Conservation (phyloP, 1,140 invertebrate species). For the Steinernema khuongi region DNA sequence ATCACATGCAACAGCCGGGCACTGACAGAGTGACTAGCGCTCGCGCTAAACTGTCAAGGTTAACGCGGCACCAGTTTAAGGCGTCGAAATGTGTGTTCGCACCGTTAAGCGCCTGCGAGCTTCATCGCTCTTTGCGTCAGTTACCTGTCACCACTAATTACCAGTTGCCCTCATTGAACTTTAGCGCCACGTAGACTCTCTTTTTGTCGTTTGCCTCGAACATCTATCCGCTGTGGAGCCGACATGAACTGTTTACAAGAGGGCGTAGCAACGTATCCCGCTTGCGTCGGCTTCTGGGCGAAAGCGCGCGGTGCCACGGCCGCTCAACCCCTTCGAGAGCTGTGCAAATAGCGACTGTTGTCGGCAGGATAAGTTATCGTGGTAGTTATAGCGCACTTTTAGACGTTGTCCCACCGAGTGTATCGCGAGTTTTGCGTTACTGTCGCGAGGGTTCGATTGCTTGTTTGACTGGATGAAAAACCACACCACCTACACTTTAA, state of each 20-base stretch:
- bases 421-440: background rate
- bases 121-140: background rate
- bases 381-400: background rate
- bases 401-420: background rate
- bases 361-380: background rate
- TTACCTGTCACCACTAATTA: constrained; percentile 10
- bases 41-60: constrained; percentile 9
- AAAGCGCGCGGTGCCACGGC: background rate
- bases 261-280: background rate
- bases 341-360: background rate
- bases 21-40: background rate
- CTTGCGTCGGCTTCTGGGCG: background rate
- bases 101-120: background rate
- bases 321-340: background rate
- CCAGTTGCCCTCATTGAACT: background rate
- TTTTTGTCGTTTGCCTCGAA: background rate
- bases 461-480: too few relatives aligned
- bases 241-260: background rate
- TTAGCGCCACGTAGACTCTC: background rate
- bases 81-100: background rate
- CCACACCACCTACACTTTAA: too few relatives aligned
- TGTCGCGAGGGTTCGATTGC: background rate
- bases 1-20: background rate
- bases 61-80: background rate
- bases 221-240: background rate